Percentiles rank a stretch among this genome's conserved stretches.
These are phyloP conservation scores for Euglossa dilemma DNA, from an alignment of 1,140 invertebrate genomes.

Conservation along the genomic window DNA sequence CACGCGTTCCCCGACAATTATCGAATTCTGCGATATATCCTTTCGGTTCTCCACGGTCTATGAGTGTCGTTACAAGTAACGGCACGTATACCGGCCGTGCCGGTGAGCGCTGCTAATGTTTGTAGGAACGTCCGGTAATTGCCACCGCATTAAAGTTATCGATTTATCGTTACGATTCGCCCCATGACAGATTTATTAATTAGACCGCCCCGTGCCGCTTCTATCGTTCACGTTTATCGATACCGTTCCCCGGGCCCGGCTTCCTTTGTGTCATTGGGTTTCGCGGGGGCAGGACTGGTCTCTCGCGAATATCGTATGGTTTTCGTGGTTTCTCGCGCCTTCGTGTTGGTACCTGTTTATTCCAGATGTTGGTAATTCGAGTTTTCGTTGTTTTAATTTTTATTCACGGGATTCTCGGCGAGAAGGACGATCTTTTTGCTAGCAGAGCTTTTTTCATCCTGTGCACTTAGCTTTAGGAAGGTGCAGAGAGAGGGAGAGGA, in stretches of 20 bases:
- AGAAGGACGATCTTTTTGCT: no score
- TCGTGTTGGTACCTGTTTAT: no score
- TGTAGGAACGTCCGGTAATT: slow-evolving; percentile 44
- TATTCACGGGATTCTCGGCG: no score
- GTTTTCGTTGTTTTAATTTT: no score
- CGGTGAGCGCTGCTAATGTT: slow-evolving; percentile 27
- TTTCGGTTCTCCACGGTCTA: slow-evolving; percentile 42
- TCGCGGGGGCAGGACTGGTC: no score
- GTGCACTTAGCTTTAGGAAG: no score
- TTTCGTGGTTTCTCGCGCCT: no score
- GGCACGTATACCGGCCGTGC: slow-evolving; percentile 30
- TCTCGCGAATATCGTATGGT: no score
- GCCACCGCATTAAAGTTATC: slow-evolving; percentile 14
- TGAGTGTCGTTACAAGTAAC: slow-evolving; percentile 49
- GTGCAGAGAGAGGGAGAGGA: no score
- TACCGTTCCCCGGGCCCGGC: neutral
- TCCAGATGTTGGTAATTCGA: no score
- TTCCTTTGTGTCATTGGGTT: neutral
- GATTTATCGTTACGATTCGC: slow-evolving; percentile 42
- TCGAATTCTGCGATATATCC: slow-evolving; percentile 65
- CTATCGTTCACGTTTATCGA: neutral
- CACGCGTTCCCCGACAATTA: slow-evolving; percentile 64
- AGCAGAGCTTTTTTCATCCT: no score
- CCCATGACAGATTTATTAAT: slow-evolving; percentile 44
- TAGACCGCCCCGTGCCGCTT: neutral